These are phyloP conservation scores for Carassius gibelio DNA, from an alignment of 2,113 vertebrate species.

Conservation along the genomic window DNA sequence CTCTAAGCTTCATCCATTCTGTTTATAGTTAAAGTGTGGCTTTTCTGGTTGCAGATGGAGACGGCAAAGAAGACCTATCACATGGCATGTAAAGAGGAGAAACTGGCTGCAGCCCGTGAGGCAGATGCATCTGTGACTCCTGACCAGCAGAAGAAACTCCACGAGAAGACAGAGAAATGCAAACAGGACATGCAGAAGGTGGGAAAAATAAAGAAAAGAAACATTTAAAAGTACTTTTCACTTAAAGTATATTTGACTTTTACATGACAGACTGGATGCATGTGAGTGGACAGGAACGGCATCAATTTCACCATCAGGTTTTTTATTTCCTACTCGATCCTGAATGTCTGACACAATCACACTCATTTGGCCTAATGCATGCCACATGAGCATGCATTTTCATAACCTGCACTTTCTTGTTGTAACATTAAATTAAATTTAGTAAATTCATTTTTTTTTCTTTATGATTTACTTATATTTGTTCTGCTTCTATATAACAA, in stretches of 20 bases:
- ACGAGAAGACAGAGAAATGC: constrained; percentile 98
- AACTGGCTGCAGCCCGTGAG: constrained; percentile 87
- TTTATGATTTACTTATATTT: neutral
- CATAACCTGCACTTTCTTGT: neutral
- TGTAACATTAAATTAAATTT: neutral
- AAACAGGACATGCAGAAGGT: constrained; percentile 94
- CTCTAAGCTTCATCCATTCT: neutral
- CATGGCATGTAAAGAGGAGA: constrained; percentile 97
- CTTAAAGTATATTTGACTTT: neutral
- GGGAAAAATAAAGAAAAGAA: neutral
- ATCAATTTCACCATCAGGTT: no score
- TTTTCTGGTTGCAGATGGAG: constrained; percentile 81
- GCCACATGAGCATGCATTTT: neutral
- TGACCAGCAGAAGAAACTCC: constrained; percentile 96
- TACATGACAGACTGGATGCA: neutral
- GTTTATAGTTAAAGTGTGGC: neutral
- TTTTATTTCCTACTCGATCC: neutral
- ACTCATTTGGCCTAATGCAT: neutral
- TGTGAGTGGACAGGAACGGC: no score
- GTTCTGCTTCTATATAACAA: neutral
- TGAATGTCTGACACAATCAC: neutral
- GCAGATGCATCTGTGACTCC: constrained; percentile 89
- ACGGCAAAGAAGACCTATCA: constrained; percentile 94
- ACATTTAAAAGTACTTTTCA: neutral
- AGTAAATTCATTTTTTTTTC: neutral